Evolutionary conservation across 2,797 vertebrate genomes (phyloP).

Genomic region (Cossypha dichroa): DNA sequence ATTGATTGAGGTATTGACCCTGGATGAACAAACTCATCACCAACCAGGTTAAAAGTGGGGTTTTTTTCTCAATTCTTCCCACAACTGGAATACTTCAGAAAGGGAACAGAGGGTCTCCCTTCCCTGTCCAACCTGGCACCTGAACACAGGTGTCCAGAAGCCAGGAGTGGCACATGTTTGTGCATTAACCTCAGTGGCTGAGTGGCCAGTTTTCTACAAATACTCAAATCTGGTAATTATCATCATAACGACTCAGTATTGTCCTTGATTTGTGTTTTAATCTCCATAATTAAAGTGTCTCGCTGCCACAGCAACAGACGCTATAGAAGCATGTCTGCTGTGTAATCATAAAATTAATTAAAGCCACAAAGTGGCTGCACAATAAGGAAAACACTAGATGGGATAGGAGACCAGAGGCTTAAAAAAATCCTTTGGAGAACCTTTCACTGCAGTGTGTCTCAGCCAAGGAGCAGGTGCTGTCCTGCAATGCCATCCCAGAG

Average conservation of each 20-base stretch:
- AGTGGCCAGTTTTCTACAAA: slow-evolving; percentile 28
- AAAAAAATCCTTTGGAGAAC: not conserved
- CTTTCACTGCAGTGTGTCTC: not conserved
- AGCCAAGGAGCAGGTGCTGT: not conserved
- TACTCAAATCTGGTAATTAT: slow-evolving; percentile 47
- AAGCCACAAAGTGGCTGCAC: slow-evolving; percentile 26
- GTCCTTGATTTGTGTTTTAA: slow-evolving; percentile 68
- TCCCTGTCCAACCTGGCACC: not conserved
- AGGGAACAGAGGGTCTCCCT: not conserved
- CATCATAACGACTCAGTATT: slow-evolving; percentile 41
- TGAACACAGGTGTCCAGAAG: not conserved
- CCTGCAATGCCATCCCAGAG: fast-evolving
- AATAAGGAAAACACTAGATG: not conserved
- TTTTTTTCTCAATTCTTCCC: not conserved
- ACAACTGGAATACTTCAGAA: not conserved
- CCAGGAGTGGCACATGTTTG: not conserved
- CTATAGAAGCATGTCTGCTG: slow-evolving; percentile 31
- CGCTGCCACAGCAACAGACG: slow-evolving; percentile 60
- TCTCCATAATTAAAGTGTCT: slow-evolving; percentile 67
- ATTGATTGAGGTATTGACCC: not conserved
- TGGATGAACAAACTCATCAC: not conserved
- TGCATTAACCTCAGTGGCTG: not conserved
- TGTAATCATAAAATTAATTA: slow-evolving; percentile 70
- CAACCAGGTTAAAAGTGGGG: fast-evolving
- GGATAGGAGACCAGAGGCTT: not conserved